Base-by-base conservation (phyloP, 35 echinoderm and acorn worm genomes). In the Hemicentrotus pulcherrimus region DNA sequence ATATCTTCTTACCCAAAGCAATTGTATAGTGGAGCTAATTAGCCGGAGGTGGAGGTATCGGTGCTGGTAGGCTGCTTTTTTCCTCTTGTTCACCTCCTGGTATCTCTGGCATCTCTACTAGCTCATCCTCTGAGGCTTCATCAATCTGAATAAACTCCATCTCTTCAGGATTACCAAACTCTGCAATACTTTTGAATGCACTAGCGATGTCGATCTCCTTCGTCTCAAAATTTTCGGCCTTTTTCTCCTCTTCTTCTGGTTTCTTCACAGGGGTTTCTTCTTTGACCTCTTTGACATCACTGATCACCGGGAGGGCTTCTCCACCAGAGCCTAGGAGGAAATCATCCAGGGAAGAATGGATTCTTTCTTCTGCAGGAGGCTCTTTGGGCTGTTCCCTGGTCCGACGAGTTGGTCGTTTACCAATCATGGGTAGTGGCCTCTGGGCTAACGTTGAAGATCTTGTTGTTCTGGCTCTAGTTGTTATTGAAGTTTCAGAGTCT, bases 121-220 rank as follows among this genome's bases (percentile, higher is more conserved):
- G 8, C 91, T 92, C 91, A 47, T 92, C 91, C 2, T 92, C 91
- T 19, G 87, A 89, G 0, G 31, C 45, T 31, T 46, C 91, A 92
- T 92, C 91, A 11, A 31, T 31, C 46, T 92, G 91, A 31, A 45
- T 55, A 9, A 48, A 32, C 45, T 55, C 45, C n/a, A 31, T 31
- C 46, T 92, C 91, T 48, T 92, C 46, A 50, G 48, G 48, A 50
- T 50, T 50, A 50, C 48, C 48, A 50, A 50, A 50, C 46, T 46
- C 89, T 91, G 31, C 89, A 7, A 35, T 13, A 52, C 91, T 41
- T 52, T 92, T 47, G 91, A 92, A 92, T 2, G 91, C 91, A 92
- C 91, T 92, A 41, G 91, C 91, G 30, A 92, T 92, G 91, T 92
- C 91, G 47, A 14, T 55, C 46, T 92, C 91, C 91, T 92, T 92